Evolutionary conservation across 2,888 invertebrate species (phyloP).

Genomic region (Drosophila greeni): DNA sequence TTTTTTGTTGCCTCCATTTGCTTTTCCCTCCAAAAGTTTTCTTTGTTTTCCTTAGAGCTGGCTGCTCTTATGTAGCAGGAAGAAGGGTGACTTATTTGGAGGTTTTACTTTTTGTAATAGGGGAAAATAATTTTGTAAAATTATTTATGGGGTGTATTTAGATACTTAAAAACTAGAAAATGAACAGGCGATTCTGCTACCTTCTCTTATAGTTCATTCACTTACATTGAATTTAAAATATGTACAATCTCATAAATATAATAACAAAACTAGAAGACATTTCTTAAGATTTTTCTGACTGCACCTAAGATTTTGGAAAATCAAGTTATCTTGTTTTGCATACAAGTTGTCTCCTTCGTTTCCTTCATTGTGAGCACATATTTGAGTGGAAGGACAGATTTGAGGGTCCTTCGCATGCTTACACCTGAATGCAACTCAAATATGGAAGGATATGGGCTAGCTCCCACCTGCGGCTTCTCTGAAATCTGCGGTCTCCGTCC

Average conservation of each 20-base stretch:
- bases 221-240: too few species aligned
- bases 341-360: neutral
- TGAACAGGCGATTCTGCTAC: neutral
- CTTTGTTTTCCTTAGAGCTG: conserved; percentile 28
- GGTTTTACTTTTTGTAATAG: neutral
- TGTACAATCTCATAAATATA: too few species aligned
- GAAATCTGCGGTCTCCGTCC: conserved; percentile 27
- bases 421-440: conserved; percentile 26
- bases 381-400: conserved; percentile 26
- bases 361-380: conserved; percentile 15
- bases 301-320: conserved; percentile 13
- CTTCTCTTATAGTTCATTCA: too few species aligned
- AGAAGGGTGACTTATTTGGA: neutral
- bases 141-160: neutral
- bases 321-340: conserved; percentile 8
- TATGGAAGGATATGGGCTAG: conserved; percentile 38
- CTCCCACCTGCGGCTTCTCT: neutral
- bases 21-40: conserved; percentile 21
- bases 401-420: conserved; percentile 17
- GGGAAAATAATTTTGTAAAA: neutral
- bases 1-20: conserved; percentile 22
- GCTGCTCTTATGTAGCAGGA: conserved; percentile 25
- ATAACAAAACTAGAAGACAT: neutral
- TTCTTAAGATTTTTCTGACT: neutral
- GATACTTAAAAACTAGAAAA: neutral